A percentile compares a stretch with the other conserved stretches of the same genome.
Evolutionary conservation across 2,888 invertebrate genomes (phyloP).

Genomic region (Phyllotreta striolata): DNA sequence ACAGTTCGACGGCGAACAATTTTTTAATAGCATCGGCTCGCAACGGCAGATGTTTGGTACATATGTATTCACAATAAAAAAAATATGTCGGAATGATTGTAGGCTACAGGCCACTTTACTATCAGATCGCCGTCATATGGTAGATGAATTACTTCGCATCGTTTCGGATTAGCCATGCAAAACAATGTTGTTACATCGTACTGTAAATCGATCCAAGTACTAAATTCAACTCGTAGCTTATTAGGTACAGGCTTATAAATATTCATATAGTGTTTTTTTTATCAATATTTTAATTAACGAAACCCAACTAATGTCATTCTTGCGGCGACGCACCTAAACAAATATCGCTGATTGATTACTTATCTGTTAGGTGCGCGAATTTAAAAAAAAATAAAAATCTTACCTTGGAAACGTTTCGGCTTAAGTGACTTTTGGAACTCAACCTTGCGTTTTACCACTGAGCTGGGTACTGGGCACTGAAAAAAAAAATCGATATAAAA

Average conservation of each 20-base stretch:
- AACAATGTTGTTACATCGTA: slow-evolving; percentile 16
- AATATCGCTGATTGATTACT: not conserved
- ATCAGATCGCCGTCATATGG: slow-evolving; percentile 25
- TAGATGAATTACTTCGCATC: slow-evolving; percentile 21
- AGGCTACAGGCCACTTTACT: slow-evolving; percentile 14
- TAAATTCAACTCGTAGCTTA: not conserved
- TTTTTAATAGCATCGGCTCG: slow-evolving; percentile 19
- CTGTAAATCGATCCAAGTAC: slow-evolving; percentile 3
- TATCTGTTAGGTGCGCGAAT: not conserved
- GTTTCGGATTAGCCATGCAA: slow-evolving; percentile 19
- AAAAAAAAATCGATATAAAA: slow-evolving; percentile 18
- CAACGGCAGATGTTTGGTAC: slow-evolving; percentile 29
- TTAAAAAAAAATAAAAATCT: not conserved
- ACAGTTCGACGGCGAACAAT: slow-evolving; percentile 26
- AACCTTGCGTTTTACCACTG: not conserved
- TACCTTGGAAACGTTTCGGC: slow-evolving; percentile 6
- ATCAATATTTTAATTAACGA: slow-evolving; percentile 3
- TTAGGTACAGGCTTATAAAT: slow-evolving; percentile 6
- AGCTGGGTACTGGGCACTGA: not conserved
- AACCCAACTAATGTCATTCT: slow-evolving; percentile 1
- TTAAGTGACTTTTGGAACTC: not conserved
- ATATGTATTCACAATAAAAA: slow-evolving; percentile 16
- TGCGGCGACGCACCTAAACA: not conserved
- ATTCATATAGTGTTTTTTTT: slow-evolving; percentile 5
- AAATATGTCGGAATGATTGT: slow-evolving; percentile 27